Conservation (phyloP, 2,113 vertebrate species). For the Mormyrus lacerda region DNA sequence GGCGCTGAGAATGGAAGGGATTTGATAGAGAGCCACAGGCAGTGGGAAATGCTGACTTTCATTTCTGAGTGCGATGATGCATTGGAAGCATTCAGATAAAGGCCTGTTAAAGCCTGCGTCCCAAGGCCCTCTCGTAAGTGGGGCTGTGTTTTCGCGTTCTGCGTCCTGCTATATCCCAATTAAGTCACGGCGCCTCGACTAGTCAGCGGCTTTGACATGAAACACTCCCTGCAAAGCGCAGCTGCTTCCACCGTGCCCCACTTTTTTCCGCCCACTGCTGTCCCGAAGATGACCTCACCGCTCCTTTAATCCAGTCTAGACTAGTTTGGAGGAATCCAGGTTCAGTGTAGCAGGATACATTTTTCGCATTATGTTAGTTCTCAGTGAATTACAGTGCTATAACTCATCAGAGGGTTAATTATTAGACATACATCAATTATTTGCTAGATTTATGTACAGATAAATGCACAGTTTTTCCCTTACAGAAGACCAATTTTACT, state of each 20-base stretch:
- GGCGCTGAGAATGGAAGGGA: neutral
- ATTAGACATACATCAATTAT: neutral
- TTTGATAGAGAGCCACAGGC: neutral
- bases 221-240: neutral
- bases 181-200: neutral
- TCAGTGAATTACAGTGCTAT: neutral
- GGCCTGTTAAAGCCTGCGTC: constrained; percentile 17
- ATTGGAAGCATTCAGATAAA: constrained; percentile 15
- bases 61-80: constrained; percentile 11
- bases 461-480: neutral
- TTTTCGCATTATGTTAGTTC: neutral
- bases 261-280: constrained; percentile 24
- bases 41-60: neutral
- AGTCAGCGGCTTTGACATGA: neutral
- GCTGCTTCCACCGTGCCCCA: neutral
- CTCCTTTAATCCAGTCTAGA: constrained; percentile 3
- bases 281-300: constrained; percentile 27
- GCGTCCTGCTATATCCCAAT: constrained; percentile 4
- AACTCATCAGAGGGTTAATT: neutral
- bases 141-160: neutral
- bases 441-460: neutral
- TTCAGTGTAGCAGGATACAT: neutral
- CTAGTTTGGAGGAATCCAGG: constrained; percentile 2
- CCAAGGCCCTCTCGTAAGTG: neutral
- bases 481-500: neutral